A percentile compares a stretch with the other conserved stretches of the same genome.
Conservation (phyloP, 2,888 invertebrate species). For the Silvanus unidentatus region DNA sequence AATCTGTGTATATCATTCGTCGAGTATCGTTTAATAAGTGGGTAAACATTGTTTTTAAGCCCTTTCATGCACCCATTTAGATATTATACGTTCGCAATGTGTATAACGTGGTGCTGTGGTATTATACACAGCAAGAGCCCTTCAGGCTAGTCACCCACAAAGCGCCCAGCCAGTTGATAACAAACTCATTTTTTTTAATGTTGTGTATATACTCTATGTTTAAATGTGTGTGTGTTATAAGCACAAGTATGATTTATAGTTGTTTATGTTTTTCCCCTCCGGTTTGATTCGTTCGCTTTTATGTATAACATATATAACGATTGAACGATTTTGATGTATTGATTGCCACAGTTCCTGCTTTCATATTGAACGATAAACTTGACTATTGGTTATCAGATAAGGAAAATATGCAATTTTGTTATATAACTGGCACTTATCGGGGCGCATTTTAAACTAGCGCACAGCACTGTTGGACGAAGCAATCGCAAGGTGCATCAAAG, state of each 20-base stretch:
- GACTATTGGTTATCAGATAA: slow-evolving; percentile 14
- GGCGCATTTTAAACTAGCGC: no score
- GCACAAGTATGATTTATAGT: slow-evolving; percentile 25
- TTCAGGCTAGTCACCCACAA: slow-evolving; percentile 25
- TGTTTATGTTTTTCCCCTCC: slow-evolving; percentile 26
- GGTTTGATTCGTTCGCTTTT: slow-evolving; percentile 16
- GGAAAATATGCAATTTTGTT: slow-evolving; percentile 31
- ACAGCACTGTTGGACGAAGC: no score
- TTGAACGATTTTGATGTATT: slow-evolving; percentile 29
- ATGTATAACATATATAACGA: slow-evolving; percentile 24
- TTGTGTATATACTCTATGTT: background rate
- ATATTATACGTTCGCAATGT: background rate
- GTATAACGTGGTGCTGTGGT: background rate
- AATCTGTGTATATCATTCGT: no score
- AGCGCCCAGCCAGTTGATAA: slow-evolving; percentile 19
- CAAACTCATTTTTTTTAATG: slow-evolving; percentile 23
- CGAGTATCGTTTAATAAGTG: background rate
- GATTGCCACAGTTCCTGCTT: slow-evolving; percentile 31
- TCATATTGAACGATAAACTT: slow-evolving; percentile 25
- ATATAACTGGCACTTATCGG: slow-evolving; percentile 2
- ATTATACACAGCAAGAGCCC: slow-evolving; percentile 4
- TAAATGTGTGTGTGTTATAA: slow-evolving; percentile 16
- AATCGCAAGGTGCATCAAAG: no score
- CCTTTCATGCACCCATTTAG: no score
- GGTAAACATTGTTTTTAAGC: background rate